Conservation (phyloP, 2,888 invertebrate species). For the Capitulum mitella region DNA sequence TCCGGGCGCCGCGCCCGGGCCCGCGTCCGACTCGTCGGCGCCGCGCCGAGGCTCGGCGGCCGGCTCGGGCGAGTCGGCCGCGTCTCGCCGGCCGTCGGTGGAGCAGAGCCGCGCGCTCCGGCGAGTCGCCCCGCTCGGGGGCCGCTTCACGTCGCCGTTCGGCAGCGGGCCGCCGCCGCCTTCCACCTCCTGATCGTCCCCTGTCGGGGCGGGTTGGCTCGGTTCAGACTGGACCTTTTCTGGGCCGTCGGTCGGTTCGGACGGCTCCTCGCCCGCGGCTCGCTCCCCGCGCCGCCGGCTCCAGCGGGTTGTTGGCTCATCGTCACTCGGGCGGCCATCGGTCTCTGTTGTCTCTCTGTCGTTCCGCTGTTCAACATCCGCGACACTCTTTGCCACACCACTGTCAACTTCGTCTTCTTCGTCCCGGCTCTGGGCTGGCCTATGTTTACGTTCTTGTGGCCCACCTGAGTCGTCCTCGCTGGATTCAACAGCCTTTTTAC, state of each 20-base stretch:
- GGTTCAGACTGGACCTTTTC: too few species aligned
- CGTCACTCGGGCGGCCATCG: too few species aligned
- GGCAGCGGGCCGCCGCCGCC: background rate
- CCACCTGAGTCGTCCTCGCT: too few species aligned
- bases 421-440: too few species aligned
- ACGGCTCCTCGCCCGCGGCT: background rate
- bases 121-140: background rate
- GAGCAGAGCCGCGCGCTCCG: background rate
- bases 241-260: background rate
- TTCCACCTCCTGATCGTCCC: background rate
- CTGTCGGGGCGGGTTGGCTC: too few species aligned
- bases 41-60: background rate
- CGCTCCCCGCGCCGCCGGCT: background rate
- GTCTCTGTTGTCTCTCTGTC: too few species aligned
- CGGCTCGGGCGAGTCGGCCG: background rate
- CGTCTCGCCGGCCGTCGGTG: background rate
- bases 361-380: too few species aligned
- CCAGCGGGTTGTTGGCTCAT: too few species aligned
- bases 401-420: too few species aligned
- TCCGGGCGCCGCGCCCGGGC: background rate
- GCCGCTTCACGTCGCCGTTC: background rate
- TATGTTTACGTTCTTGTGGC: too few species aligned
- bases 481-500: too few species aligned
- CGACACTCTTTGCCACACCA: too few species aligned
- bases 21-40: background rate